Conservation (phyloP, 1,140 invertebrate species). For the Plectus sambesii region DNA sequence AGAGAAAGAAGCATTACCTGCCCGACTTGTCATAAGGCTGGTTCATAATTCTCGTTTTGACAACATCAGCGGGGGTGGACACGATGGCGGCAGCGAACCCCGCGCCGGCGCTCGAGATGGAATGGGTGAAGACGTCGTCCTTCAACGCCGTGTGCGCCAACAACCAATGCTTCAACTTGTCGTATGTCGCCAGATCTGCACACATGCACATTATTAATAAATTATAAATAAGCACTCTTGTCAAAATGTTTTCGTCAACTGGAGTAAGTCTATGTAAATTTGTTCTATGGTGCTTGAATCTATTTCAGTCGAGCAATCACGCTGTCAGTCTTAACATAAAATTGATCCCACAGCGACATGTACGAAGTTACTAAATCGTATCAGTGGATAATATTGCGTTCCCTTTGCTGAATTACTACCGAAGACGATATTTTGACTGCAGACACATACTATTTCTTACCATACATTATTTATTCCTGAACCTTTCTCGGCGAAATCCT, state of each 20-base stretch:
- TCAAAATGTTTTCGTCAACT: not conserved
- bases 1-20: conserved; percentile 11
- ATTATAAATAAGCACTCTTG: conserved; percentile 55
- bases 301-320: no score
- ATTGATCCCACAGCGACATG: no score
- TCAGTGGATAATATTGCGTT: no score
- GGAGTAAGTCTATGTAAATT: no score
- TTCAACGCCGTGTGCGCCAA: conserved; percentile 62
- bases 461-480: no score
- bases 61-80: conserved; percentile 78
- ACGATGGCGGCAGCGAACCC: conserved; percentile 73
- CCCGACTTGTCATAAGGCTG: conserved; percentile 55
- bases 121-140: conserved; percentile 67
- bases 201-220: conserved; percentile 15
- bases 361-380: no score
- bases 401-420: no score
- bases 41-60: conserved; percentile 87
- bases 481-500: no score
- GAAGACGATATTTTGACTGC: no score
- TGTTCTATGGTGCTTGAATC: no score
- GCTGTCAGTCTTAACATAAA: no score
- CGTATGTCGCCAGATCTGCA: conserved; percentile 78
- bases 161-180: conserved; percentile 69
- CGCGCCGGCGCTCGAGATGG: conserved; percentile 59
- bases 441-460: no score